Evolutionary conservation across 2,888 invertebrate species (phyloP).

Genomic region (Melieria omissa): DNA sequence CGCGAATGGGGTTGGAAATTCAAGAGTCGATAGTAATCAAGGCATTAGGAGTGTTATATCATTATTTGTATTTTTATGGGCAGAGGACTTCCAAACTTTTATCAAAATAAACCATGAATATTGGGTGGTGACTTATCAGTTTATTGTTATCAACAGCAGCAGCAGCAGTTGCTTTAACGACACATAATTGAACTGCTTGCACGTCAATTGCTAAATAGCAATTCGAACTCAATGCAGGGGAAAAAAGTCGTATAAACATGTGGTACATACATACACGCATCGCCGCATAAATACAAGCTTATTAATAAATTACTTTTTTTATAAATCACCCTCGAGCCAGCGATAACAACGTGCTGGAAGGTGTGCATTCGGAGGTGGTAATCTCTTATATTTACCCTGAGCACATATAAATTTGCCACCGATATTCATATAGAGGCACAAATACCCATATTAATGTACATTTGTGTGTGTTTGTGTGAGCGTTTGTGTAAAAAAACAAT

Average conservation of each 20-base stretch:
- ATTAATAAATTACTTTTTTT: neutral
- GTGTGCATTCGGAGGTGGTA: too few relatives aligned
- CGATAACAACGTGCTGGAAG: neutral
- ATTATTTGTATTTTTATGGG: constrained; percentile 1
- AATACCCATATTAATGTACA: too few relatives aligned
- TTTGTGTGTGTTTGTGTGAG: too few relatives aligned
- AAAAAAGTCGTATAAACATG: neutral
- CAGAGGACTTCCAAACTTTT: constrained; percentile 1
- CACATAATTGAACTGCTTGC: constrained; percentile 10
- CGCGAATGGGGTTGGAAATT: too few relatives aligned
- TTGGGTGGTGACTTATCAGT: constrained; percentile 31
- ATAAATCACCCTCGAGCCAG: neutral
- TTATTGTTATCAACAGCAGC: constrained; percentile 29
- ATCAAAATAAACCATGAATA: constrained; percentile 25
- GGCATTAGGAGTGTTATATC: too few relatives aligned
- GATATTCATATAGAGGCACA: too few relatives aligned
- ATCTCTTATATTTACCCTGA: too few relatives aligned
- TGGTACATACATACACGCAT: neutral
- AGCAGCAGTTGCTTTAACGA: neutral
- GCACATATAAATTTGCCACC: too few relatives aligned
- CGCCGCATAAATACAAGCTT: neutral
- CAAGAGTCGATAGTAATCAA: too few relatives aligned
- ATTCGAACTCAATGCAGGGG: neutral
- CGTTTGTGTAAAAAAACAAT: too few relatives aligned
- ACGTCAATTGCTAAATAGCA: constrained; percentile 14